These are phyloP conservation scores for Nebria brevicollis DNA, from an alignment of 2,888 invertebrate species.

Conservation along the genomic window DNA sequence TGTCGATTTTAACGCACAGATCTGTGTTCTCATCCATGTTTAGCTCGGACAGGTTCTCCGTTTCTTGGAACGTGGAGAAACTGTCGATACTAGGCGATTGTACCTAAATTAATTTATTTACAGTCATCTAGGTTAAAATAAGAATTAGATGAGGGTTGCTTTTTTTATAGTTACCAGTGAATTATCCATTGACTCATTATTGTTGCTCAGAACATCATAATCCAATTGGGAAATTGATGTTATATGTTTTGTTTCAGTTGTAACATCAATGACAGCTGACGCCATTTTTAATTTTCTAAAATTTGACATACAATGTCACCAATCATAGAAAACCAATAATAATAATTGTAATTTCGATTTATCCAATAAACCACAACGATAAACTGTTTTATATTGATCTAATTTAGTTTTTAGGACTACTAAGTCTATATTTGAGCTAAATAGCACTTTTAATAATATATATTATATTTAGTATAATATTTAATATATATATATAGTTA, in stretches of 20 bases:
- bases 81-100: slow-evolving; percentile 70
- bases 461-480: neutral
- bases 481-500: neutral
- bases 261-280: slow-evolving; percentile 62
- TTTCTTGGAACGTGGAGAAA: slow-evolving; percentile 69
- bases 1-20: slow-evolving; percentile 74
- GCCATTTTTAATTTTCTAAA: slow-evolving; percentile 48
- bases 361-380: neutral
- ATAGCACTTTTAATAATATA: too few species aligned
- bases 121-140: slow-evolving; percentile 21
- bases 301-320: neutral
- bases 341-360: neutral
- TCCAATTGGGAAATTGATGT: slow-evolving; percentile 58
- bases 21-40: slow-evolving; percentile 68
- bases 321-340: neutral
- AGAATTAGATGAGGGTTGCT: neutral
- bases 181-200: slow-evolving; percentile 59
- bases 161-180: slow-evolving; percentile 55
- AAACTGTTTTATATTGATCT: too few species aligned
- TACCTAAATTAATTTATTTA: slow-evolving; percentile 62
- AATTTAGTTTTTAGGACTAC: too few species aligned
- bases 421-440: too few species aligned
- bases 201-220: slow-evolving; percentile 57
- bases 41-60: slow-evolving; percentile 66
- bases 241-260: slow-evolving; percentile 62